Conservation (phyloP, 2,888 invertebrate genomes). For the Adela reaumurella region DNA sequence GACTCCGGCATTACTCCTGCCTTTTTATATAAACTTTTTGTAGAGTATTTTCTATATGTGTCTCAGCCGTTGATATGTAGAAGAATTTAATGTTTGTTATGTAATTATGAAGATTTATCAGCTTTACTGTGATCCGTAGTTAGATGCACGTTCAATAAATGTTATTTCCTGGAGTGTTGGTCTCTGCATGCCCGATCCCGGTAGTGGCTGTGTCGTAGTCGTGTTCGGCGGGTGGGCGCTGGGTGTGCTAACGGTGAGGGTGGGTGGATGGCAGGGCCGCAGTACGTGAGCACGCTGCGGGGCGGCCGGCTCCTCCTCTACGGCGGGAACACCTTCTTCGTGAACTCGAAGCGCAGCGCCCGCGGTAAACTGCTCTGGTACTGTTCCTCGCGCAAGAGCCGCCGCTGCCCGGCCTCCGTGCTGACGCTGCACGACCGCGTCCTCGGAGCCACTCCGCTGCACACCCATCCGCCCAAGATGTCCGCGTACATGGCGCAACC, state of each 20-base stretch:
- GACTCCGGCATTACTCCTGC: too few relatives aligned
- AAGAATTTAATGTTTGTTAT: too few relatives aligned
- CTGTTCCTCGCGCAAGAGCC: conserved; percentile 32
- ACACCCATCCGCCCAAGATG: conserved; percentile 33
- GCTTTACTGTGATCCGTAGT: too few relatives aligned
- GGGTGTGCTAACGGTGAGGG: conserved; percentile 6
- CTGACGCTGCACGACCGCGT: conserved; percentile 1
- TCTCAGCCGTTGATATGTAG: too few relatives aligned
- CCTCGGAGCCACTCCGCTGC: conserved; percentile 22
- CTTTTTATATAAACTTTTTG: too few relatives aligned
- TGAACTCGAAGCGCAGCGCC: conserved; percentile 25
- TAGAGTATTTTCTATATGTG: too few relatives aligned
- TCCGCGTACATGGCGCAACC: conserved; percentile 3
- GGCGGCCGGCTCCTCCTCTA: conserved; percentile 29
- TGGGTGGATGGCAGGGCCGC: conserved; percentile 22
- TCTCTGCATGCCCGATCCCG: too few relatives aligned
- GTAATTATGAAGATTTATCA: too few relatives aligned
- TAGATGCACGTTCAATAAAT: too few relatives aligned
- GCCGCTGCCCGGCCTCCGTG: conserved; percentile 11
- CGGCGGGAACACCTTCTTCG: conserved; percentile 33
- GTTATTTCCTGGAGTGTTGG: too few relatives aligned
- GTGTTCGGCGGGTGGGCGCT: too few relatives aligned
- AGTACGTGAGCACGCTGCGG: conserved; percentile 26
- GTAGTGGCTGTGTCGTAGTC: too few relatives aligned
- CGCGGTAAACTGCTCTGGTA: conserved; percentile 29